phyloP scores from a whole-genome alignment of 2,888 invertebrate genomes.

The Lepidochrysops patricia region DNA sequence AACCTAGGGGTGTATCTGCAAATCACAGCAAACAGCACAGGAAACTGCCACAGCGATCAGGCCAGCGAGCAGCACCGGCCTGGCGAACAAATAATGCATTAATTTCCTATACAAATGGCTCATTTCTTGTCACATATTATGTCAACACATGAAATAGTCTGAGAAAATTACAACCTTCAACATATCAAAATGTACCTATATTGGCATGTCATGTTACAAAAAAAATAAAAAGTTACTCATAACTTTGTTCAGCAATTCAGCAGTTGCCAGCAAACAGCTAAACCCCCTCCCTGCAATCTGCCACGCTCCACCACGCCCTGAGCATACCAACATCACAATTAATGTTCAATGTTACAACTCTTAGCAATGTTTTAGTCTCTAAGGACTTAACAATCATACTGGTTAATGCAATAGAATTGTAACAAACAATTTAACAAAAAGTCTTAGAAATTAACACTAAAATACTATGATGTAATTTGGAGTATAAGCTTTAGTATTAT shows the following conservation, averaged over 20 bases:
- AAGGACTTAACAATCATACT: background rate
- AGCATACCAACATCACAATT: constrained; percentile 69
- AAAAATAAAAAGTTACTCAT: constrained; percentile 70
- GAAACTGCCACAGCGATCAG: constrained; percentile 71
- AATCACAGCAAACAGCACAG: constrained; percentile 69
- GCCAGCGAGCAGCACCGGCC: constrained; percentile 74
- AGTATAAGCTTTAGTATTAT: background rate
- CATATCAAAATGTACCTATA: background rate
- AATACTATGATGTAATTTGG: background rate
- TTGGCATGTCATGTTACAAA: background rate
- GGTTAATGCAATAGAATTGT: background rate
- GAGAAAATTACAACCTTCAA: background rate
- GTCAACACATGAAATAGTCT: background rate
- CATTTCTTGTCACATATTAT: constrained; percentile 9
- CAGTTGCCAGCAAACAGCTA: constrained; percentile 71
- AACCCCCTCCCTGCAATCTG: constrained; percentile 62
- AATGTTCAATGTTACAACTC: constrained; percentile 33
- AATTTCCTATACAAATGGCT: constrained; percentile 35
- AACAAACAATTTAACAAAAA: background rate
- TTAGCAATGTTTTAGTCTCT: background rate
- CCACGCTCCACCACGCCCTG: constrained; percentile 70
- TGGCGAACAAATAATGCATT: constrained; percentile 69
- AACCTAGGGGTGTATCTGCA: constrained; percentile 65
- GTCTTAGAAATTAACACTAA: background rate
- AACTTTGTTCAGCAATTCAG: constrained; percentile 64